Evolutionary conservation across 2,113 vertebrate genomes (phyloP).

Genomic region (Elephas maximus): DNA sequence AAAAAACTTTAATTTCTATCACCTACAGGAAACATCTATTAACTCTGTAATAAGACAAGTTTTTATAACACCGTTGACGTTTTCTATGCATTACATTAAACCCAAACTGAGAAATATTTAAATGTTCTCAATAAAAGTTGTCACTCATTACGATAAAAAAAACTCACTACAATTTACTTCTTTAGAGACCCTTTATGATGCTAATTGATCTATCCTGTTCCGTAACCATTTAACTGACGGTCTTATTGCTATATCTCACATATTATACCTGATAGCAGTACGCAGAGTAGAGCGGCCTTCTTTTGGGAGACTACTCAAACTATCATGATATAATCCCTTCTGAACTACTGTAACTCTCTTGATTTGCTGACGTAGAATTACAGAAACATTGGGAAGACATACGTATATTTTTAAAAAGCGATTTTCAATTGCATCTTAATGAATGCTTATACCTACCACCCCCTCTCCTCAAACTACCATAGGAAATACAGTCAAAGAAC

Average conservation of each 20-base stretch:
- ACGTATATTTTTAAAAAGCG: background rate
- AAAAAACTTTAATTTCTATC: background rate
- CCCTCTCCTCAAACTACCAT: background rate
- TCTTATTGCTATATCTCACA: background rate
- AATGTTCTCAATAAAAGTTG: background rate
- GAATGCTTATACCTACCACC: background rate
- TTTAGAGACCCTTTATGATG: background rate
- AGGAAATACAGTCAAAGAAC: conserved; percentile 8
- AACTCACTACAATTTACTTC: background rate
- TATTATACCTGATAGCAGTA: background rate
- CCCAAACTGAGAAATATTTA: background rate
- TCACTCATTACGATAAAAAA: too few relatives aligned
- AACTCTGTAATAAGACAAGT: background rate
- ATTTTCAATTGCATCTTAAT: background rate
- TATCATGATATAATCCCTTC: background rate
- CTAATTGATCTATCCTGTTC: background rate
- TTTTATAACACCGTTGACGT: background rate
- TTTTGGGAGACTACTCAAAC: background rate
- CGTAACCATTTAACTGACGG: background rate
- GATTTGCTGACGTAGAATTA: conserved; percentile 30
- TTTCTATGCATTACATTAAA: background rate
- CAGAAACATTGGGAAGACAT: background rate
- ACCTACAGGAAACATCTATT: background rate
- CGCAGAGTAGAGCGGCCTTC: background rate
- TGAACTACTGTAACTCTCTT: background rate